Evolutionary conservation across 2,888 invertebrate species (phyloP).

Genomic region (Scaptomyza polygonia): DNA sequence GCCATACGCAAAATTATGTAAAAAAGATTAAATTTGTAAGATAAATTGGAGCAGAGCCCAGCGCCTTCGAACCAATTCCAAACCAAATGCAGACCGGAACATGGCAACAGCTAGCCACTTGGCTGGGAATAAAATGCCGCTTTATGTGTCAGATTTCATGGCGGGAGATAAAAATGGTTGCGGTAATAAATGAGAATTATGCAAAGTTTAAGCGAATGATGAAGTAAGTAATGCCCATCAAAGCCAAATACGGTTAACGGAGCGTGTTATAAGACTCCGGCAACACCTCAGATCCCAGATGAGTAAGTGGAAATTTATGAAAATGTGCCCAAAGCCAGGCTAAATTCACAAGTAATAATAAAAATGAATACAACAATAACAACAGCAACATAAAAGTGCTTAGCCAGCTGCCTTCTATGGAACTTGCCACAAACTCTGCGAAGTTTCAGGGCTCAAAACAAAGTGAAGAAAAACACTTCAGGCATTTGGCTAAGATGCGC

Average conservation of each 20-base stretch:
- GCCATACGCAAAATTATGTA: conserved; percentile 76
- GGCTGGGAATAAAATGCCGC: conserved; percentile 63
- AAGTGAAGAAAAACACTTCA: conserved; percentile 29
- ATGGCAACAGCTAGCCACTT: conserved; percentile 46
- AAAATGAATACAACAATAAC: conserved; percentile 41
- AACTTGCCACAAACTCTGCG: conserved; percentile 33
- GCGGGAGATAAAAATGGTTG: conserved; percentile 67
- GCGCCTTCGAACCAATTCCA: neutral
- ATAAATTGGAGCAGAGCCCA: conserved; percentile 66
- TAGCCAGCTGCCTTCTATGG: conserved; percentile 51
- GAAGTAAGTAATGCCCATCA: conserved; percentile 71
- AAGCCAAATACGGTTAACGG: conserved; percentile 74
- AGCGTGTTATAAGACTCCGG: conserved; percentile 71
- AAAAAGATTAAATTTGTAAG: conserved; percentile 79
- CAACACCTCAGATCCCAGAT: conserved; percentile 36
- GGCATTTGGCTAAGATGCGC: conserved; percentile 30
- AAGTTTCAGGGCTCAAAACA: conserved; percentile 46
- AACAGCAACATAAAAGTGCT: conserved; percentile 31
- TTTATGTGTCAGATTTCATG: conserved; percentile 63
- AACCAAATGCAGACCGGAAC: conserved; percentile 44
- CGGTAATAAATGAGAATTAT: conserved; percentile 77
- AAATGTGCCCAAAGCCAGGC: conserved; percentile 61
- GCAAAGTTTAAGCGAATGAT: conserved; percentile 77
- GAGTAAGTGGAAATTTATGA: conserved; percentile 78
- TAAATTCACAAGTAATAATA: conserved; percentile 65